These are phyloP conservation scores for Adelognathus sp. DNA, from an alignment of 2,888 invertebrate genomes.

Conservation along the genomic window DNA sequence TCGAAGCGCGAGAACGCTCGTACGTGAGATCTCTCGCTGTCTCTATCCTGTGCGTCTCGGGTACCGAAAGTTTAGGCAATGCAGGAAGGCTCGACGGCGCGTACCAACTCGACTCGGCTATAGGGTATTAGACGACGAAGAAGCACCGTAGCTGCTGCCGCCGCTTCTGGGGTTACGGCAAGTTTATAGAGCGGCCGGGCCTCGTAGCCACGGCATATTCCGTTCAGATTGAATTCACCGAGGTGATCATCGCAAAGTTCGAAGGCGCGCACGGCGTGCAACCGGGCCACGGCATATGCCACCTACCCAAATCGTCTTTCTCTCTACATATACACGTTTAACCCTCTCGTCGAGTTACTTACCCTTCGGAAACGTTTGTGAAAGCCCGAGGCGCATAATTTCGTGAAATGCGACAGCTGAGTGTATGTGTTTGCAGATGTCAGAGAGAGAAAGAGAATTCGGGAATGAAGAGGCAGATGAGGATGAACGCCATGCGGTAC, in stretches of 20 bases:
- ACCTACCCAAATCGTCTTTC: neutral
- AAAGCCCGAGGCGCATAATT: slow-evolving; percentile 32
- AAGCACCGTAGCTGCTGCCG: slow-evolving; percentile 32
- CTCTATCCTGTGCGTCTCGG: slow-evolving; percentile 10
- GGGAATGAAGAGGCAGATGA: slow-evolving; percentile 22
- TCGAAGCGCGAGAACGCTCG: slow-evolving; percentile 12
- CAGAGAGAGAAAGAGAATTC: neutral
- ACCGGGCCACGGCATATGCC: slow-evolving; percentile 24
- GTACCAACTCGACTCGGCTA: slow-evolving; percentile 9
- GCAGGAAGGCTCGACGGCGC: slow-evolving; percentile 29
- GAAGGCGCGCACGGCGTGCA: slow-evolving; percentile 25
- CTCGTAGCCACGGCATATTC: slow-evolving; percentile 39
- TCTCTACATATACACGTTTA: neutral
- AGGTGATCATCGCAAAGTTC: slow-evolving; percentile 56
- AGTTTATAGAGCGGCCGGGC: slow-evolving; percentile 41
- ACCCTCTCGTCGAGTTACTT: neutral
- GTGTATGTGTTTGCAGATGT: no score
- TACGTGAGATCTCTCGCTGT: neutral
- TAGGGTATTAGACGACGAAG: slow-evolving; percentile 33
- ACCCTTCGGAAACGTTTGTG: slow-evolving; percentile 28
- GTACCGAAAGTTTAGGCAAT: slow-evolving; percentile 35
- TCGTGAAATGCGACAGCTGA: neutral
- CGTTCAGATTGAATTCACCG: slow-evolving; percentile 45
- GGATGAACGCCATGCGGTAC: neutral
- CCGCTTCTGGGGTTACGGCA: slow-evolving; percentile 19